Evolutionary conservation across 2,113 vertebrate genomes (phyloP).

Genomic region (Meles meles): DNA sequence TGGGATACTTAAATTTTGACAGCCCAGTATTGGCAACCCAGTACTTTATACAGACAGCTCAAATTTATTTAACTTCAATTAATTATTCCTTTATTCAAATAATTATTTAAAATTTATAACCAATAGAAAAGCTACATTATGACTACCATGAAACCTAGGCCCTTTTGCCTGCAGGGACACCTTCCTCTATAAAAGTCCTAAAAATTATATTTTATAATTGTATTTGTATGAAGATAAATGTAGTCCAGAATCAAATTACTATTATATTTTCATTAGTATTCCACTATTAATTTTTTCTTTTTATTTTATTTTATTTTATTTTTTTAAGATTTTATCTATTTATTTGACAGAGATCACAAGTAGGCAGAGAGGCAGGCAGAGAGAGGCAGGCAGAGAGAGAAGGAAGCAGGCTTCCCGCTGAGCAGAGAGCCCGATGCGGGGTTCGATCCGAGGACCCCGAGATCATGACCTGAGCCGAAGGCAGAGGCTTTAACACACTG

Average conservation of each 20-base stretch:
- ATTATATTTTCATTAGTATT: neutral
- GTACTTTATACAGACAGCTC: neutral
- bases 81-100: constrained; percentile 27
- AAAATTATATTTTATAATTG: neutral
- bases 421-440: no score
- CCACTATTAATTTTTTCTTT: neutral
- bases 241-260: neutral
- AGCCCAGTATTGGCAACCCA: neutral
- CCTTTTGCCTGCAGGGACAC: fast-evolving
- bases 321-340: no score
- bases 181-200: neutral
- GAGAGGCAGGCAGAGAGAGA: no score
- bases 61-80: constrained; percentile 50
- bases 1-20: constrained; percentile 47
- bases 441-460: no score
- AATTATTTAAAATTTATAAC: constrained; percentile 11
- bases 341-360: no score
- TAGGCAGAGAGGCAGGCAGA: no score
- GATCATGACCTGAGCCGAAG: no score
- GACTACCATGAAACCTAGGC: neutral
- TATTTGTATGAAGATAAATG: neutral
- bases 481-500: no score
- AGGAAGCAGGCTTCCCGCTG: no score
- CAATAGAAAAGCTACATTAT: neutral
- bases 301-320: no score